Base-by-base conservation (phyloP, 2,888 invertebrate genomes). In the Epistrophella euchroma region DNA sequence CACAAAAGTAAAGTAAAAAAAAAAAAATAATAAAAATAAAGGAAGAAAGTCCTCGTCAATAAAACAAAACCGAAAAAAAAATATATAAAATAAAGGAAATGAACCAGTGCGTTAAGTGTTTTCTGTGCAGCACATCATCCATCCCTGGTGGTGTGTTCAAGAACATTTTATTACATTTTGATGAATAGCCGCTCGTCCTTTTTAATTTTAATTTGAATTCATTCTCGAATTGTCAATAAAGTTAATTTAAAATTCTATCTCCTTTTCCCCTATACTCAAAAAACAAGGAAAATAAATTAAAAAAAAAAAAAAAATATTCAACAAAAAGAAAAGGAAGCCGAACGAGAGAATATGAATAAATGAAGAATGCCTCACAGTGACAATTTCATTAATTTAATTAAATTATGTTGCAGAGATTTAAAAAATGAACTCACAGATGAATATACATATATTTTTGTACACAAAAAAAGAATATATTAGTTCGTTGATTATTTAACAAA, bases 91-190 rank as follows among this genome's bases (percentile, higher is more conserved):
- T 52, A 52, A 58, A 50, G 77, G 70, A 82, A 86, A 82, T 71
- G 77, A 82, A 82, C 45, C 86, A 74, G 74, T 86, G 86, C 82
- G 82, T 86, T 74, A 82, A 86, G 86, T 86, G 86, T 58, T 82
- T 86, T 82, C 73, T 81, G 55, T 74, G 80, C 64, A 70, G 80
- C 70, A 70, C 28, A 64, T 75, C 64, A 43, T 58, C 55, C 64
- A 45, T 45, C 64, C 37, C 73, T 64, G 40, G 55, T 60, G 32
- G 77, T 52, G 55, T 70, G 52, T 78, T 82, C 82, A 86, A 78
- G 77, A 77, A 82, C 82, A 86, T 86, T 86, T 86, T 86, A 82
- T 86, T 86, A 86, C 86, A 86, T 82, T 86, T 86, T 82, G 77
- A 74, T 86, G 82, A 86, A 82, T 82, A 82, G 86, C 77, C 74